Conservation (phyloP, 2,797 vertebrate species). For the Cyclura pinguis region DNA sequence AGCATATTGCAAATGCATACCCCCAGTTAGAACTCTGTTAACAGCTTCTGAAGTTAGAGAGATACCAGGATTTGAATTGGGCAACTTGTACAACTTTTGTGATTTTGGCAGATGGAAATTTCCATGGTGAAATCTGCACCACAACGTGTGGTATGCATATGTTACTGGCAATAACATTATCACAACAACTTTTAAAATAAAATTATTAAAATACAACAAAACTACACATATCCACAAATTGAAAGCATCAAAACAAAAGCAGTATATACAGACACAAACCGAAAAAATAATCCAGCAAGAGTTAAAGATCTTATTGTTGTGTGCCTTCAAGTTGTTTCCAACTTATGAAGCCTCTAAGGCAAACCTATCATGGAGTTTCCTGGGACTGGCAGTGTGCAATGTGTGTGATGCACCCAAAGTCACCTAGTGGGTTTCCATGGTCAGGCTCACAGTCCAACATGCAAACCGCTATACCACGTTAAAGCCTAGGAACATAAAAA, state of each 20-base stretch:
- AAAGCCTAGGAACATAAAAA: neutral
- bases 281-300: neutral
- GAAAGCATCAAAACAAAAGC: neutral
- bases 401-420: too few species aligned
- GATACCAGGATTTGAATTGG: neutral
- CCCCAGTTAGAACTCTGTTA: neutral
- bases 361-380: too few species aligned
- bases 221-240: neutral
- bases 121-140: neutral
- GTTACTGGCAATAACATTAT: neutral
- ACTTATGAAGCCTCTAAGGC: too few species aligned
- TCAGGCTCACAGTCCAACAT: too few species aligned
- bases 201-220: neutral
- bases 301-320: neutral
- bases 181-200: neutral
- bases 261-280: neutral
- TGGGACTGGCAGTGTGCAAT: too few species aligned
- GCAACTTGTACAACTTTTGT: neutral
- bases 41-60: neutral
- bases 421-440: too few species aligned
- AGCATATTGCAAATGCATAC: neutral
- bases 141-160: too few species aligned
- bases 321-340: too few species aligned
- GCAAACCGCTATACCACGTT: too few species aligned
- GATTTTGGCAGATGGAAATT: neutral